phyloP scores from a whole-genome alignment of 2,113 vertebrate species.

The Hypanus sabinus region DNA sequence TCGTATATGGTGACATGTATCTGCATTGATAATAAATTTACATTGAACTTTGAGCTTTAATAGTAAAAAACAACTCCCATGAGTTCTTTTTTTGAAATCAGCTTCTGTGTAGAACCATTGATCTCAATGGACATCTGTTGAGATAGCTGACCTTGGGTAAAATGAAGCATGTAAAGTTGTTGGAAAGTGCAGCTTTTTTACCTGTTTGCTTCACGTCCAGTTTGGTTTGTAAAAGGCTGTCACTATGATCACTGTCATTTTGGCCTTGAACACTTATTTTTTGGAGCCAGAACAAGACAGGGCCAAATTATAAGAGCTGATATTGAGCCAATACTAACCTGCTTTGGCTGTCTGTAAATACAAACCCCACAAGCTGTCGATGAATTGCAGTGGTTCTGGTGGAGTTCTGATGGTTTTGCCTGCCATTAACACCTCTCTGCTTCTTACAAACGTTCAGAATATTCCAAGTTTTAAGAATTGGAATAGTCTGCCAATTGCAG shows the following conservation, averaged over 20 bases:
- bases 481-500: background rate
- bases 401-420: background rate
- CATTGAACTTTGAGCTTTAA: background rate
- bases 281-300: background rate
- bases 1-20: no score
- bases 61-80: background rate
- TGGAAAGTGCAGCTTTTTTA: no score
- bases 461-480: background rate
- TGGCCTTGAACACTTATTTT: background rate
- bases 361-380: background rate
- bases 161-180: background rate
- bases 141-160: background rate
- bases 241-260: background rate
- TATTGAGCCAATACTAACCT: background rate
- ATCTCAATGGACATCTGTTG: no score
- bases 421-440: background rate
- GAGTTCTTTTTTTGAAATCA: no score
- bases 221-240: background rate
- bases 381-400: background rate
- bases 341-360: slow-evolving; percentile 13
- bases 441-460: background rate
- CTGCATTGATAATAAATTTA: no score
- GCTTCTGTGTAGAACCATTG: no score
- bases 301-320: background rate
- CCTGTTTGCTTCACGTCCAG: background rate